Base-by-base conservation (phyloP, 2,797 vertebrate genomes). In the Rachycentron canadum region DNA sequence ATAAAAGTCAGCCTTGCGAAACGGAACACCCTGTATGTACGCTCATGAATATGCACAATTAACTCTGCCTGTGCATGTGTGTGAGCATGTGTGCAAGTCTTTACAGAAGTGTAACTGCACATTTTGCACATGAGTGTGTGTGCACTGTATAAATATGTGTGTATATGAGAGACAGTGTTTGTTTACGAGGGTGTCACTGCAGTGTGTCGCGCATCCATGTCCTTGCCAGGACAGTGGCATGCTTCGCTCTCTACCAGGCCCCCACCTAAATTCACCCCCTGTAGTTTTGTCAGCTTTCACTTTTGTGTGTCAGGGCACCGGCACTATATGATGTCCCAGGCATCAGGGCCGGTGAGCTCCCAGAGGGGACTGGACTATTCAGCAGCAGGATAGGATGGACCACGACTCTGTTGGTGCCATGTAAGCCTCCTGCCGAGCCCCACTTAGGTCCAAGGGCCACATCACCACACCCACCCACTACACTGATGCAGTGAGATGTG, bases 31-130 rank as follows among this genome's bases (percentile, higher is more conserved):
- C 88, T 89, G 86, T 92, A 93, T 89, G 92, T 86, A 87, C 84
- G 85, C 89, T 93, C 88, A 91, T 93, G 90, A 93, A 93, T 94
- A 92, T 93, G 92, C 90, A 87, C 86, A 76, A 87, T 92, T 91
- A 91, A 83, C 87, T 86, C 47, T 84, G 83, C 76, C 49, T 81
- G 84, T 72, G 76, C 70, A 69, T 81, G 84, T 72, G 76, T 70
- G 71, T 65, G 73, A 56, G 49, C 53, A 50, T 72, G 65, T 62
- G 58, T 68, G 80, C 12, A 34, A 73, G 73, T 76, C 64, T 80
- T 64, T 66, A 49, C 64, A 57, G 71, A 47, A 83, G 64, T 79
- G 73, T 76, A 76, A 71, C 62, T 28, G 83, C 69, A 50, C 81
- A 79, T 85, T 90, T 85, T 88, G 74, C 74, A 80, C 58, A 69